phyloP scores from a whole-genome alignment of 2,888 invertebrate genomes.

The Ichneumon xanthorius region DNA sequence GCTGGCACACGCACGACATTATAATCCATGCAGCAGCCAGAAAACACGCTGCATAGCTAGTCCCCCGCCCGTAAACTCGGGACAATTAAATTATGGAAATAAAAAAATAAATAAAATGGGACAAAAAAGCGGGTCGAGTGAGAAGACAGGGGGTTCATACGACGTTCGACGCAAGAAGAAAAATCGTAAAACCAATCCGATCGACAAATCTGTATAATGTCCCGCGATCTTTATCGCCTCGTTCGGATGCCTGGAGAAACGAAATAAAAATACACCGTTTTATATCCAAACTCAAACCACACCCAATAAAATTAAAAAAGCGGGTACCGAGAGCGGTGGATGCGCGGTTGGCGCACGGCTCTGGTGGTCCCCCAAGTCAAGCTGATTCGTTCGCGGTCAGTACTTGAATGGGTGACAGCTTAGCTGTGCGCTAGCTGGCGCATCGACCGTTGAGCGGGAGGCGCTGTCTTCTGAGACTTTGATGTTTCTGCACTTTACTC shows the following conservation, averaged over 20 bases:
- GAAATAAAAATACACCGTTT: constrained; percentile 58
- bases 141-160: constrained; percentile 30
- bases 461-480: too few species aligned
- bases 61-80: constrained; percentile 77
- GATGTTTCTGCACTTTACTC: too few species aligned
- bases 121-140: constrained; percentile 19
- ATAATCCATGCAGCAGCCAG: constrained; percentile 64
- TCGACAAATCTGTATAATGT: constrained; percentile 85
- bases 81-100: constrained; percentile 84
- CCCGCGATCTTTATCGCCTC: constrained; percentile 83
- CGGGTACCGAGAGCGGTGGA: too few species aligned
- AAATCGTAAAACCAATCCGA: constrained; percentile 84
- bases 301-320: not conserved
- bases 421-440: too few species aligned
- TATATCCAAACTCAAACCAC: constrained; percentile 56
- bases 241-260: constrained; percentile 63
- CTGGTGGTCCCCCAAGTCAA: too few species aligned
- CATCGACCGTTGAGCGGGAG: too few species aligned
- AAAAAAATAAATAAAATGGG: constrained; percentile 61
- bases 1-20: constrained; percentile 66
- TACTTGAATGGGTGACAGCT: too few species aligned
- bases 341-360: too few species aligned
- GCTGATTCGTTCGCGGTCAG: too few species aligned
- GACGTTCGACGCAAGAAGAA: constrained; percentile 76
- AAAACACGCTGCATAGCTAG: constrained; percentile 69